Conservation (phyloP, 2,797 vertebrate species). For the Octomys mimax region DNA sequence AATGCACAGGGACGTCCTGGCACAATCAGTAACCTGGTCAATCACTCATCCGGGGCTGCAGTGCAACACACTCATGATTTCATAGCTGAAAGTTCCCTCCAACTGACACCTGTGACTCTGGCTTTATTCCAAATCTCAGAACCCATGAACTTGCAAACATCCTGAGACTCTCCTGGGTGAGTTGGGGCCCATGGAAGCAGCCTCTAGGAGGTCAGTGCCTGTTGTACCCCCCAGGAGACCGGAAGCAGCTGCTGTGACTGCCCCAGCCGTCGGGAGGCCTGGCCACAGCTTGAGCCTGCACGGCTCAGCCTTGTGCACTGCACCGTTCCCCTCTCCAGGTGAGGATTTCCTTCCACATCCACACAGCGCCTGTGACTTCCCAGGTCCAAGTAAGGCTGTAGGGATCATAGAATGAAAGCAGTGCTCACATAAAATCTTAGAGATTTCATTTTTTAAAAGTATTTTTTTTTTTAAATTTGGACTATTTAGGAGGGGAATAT, state of each 20-base stretch:
- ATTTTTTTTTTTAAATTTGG: not conserved
- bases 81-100: conserved; percentile 59
- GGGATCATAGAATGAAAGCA: conserved; percentile 28
- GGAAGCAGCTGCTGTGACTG: not conserved
- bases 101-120: conserved; percentile 75
- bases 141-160: conserved; percentile 36
- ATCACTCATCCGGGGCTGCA: not conserved
- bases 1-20: conserved; percentile 17
- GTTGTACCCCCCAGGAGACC: conserved; percentile 21
- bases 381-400: too few relatives aligned
- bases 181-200: conserved; percentile 55
- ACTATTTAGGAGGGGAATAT: not conserved
- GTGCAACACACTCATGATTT: not conserved
- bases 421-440: not conserved
- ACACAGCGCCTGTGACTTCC: not conserved
- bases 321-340: not conserved
- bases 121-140: conserved; percentile 75
- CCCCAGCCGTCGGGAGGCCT: not conserved
- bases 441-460: not conserved
- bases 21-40: conserved; percentile 16
- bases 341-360: not conserved
- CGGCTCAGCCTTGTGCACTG: accelerated
- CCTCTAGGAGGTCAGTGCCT: conserved; percentile 17
- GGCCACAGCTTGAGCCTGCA: not conserved
- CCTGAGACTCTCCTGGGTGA: conserved; percentile 57